phyloP scores from a whole-genome alignment of 2,797 vertebrate species.

The Thripadectes ignobilis region DNA sequence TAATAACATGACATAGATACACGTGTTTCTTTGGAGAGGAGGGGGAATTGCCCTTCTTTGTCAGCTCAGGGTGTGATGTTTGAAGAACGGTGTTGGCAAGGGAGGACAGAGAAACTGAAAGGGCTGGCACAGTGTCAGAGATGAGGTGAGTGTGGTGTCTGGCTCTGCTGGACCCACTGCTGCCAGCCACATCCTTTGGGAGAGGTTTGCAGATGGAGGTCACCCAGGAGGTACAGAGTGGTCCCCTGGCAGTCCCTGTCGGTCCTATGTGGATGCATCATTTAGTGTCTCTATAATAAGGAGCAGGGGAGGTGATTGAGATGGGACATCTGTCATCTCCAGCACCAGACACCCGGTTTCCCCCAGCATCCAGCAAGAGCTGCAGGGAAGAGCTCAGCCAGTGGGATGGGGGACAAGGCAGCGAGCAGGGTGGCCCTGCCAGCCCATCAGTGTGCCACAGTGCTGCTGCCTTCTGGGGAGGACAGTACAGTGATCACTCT shows the following conservation, averaged over 20 bases:
- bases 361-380: background rate
- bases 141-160: accelerated
- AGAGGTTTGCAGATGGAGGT: background rate
- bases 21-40: background rate
- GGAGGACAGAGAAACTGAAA: background rate
- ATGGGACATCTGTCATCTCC: background rate
- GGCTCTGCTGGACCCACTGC: accelerated
- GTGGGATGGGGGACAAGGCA: background rate
- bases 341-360: background rate
- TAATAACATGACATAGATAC: background rate
- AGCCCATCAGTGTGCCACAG: background rate
- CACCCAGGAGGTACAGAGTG: background rate
- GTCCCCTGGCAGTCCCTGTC: background rate
- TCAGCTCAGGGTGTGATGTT: accelerated
- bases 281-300: background rate
- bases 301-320: background rate
- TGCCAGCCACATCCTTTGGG: accelerated
- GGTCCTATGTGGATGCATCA: accelerated
- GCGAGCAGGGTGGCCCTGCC: accelerated
- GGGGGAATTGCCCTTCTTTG: background rate
- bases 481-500: accelerated
- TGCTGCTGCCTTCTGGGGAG: background rate
- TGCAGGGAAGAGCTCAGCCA: background rate
- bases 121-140: background rate
- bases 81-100: background rate